Base-by-base conservation (phyloP, 2,113 vertebrate genomes). In the Camelus bactrianus region DNA sequence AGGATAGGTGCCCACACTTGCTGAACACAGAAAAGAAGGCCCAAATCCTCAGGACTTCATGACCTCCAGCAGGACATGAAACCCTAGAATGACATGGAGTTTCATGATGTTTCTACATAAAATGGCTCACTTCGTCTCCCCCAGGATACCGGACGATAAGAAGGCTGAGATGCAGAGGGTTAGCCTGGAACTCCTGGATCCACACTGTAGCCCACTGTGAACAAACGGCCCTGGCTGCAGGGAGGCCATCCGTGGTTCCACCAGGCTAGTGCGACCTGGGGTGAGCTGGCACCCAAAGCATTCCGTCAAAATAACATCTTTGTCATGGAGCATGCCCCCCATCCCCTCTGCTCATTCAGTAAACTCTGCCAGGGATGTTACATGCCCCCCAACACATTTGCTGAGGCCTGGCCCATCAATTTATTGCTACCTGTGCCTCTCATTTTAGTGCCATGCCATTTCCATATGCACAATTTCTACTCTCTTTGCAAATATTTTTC, bases 381-480 rank as follows among this genome's bases (percentile, higher is more conserved):
- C 0, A 58, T 16, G 79, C n/a, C 50, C 54, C 75, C 26, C 60
- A 83, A 90, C 70, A 58, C 11, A 6, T 12, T 11, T 4, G 70
- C 54, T 3, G 32, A 28, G 69, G 56, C 50, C 35, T n/a, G 13
- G 58, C 62, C 54, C 19, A 22, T 69, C 32, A 3, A 69, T 70
- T 91, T 48, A 70, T 56, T 10, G 87, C 86, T 93, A 87, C 67
- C 62, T 0, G 9, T 28, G 77, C 70, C 86, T 97, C 86, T 83
- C 15, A 26, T 56, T 67, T 65, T 58, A 94, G 85, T 72, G 42
- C 13, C 12, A 2, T 19, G 77, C 54, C 52, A 52, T 82, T 79
- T 89, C 60, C 87, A 52, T 15, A 83, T 3, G 30, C 6, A 52
- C 14, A 38, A 4, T 93, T 94, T 91, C 91, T 48, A 62, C 30